A percentile compares a stretch with the other conserved stretches of the same genome.
Evolutionary conservation across 2,113 vertebrate species (phyloP).

Genomic region (Phainopepla nitens): DNA sequence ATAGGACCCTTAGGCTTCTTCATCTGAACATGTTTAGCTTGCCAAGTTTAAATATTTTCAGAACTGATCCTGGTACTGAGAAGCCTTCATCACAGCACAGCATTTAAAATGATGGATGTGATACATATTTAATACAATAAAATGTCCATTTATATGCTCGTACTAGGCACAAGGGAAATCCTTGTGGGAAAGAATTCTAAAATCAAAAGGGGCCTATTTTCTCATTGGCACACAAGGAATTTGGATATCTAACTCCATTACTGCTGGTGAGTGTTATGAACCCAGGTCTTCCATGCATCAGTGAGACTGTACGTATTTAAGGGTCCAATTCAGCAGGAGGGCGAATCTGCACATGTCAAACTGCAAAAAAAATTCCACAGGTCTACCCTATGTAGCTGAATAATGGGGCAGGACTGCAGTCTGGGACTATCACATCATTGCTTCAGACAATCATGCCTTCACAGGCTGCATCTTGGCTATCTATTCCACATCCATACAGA

Average conservation of each 20-base stretch:
- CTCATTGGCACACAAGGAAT: constrained; percentile 53
- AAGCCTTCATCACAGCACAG: constrained; percentile 74
- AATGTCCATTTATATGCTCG: constrained; percentile 77
- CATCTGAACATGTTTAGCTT: constrained; percentile 69
- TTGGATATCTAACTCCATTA: constrained; percentile 54
- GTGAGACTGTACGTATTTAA: neutral
- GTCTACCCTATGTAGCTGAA: neutral
- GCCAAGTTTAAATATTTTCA: constrained; percentile 79
- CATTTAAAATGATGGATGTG: constrained; percentile 79
- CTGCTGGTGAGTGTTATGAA: constrained; percentile 40
- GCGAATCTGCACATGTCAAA: neutral
- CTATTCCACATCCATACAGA: neutral
- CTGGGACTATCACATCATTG: neutral
- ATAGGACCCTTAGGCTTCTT: constrained; percentile 71
- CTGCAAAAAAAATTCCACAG: neutral
- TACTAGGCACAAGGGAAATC: constrained; percentile 75
- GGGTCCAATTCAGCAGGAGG: neutral
- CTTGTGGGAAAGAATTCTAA: constrained; percentile 68
- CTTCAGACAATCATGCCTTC: neutral
- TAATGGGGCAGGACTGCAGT: neutral
- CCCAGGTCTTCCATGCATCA: constrained; percentile 9
- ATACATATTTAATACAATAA: constrained; percentile 82
- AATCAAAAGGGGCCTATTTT: constrained; percentile 65
- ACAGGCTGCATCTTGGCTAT: neutral
- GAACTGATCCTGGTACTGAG: constrained; percentile 69